phyloP scores from a whole-genome alignment of 2,113 vertebrate species.

The Halcyon malimbica region DNA sequence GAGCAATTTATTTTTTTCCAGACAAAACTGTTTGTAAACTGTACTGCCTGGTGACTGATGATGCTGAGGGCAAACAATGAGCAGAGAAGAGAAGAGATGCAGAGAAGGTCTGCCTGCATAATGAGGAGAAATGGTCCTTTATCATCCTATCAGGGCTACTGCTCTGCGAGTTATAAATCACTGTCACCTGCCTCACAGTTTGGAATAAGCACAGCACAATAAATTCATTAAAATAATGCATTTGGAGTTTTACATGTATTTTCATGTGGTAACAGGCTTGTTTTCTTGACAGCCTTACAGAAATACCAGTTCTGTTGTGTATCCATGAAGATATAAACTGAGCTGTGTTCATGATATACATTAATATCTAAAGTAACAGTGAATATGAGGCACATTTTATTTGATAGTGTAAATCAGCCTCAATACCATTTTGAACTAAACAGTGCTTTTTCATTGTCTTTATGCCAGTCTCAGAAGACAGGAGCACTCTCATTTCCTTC shows the following conservation, averaged over 20 bases:
- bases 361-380: background rate
- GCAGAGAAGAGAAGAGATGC: constrained; percentile 38
- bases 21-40: constrained; percentile 62
- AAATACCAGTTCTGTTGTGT: background rate
- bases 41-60: constrained; percentile 56
- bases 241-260: background rate
- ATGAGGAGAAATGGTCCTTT: constrained; percentile 6
- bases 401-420: constrained; percentile 6
- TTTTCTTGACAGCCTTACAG: constrained; percentile 20
- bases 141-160: constrained; percentile 28
- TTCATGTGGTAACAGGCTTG: constrained; percentile 8
- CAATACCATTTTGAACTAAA: background rate
- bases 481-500: background rate
- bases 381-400: background rate
- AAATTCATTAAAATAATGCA: constrained; percentile 43
- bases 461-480: background rate
- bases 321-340: background rate
- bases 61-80: constrained; percentile 57
- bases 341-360: background rate
- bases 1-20: constrained; percentile 35
- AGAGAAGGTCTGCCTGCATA: constrained; percentile 18
- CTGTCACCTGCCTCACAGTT: constrained; percentile 10
- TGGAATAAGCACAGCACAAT: background rate
- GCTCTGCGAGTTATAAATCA: constrained; percentile 26
- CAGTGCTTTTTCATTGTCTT: background rate